Percentiles rank a stretch among this genome's conserved stretches.
Conservation (phyloP, 2,797 vertebrate genomes). For the Sebastes minor region DNA sequence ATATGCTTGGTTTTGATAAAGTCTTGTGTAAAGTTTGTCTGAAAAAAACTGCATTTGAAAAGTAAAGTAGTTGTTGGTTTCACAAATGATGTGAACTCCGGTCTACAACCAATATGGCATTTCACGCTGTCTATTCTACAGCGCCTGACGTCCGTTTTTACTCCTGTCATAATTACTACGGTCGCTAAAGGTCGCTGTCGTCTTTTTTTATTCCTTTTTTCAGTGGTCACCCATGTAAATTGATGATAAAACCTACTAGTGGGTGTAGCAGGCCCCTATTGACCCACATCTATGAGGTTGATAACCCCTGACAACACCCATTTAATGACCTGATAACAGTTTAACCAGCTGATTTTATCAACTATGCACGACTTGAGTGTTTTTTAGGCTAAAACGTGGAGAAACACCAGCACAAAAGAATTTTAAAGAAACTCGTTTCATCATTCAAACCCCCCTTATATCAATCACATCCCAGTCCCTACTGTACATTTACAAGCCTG, state of each 20-base stretch:
- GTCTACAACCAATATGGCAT: rapidly evolving
- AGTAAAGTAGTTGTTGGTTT: too few species aligned
- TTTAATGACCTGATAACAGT: neutral
- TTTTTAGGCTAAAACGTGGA: neutral
- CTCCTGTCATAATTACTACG: too few species aligned
- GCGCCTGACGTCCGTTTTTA: too few species aligned
- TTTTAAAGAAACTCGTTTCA: neutral
- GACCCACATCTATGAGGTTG: neutral
- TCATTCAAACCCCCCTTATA: neutral
- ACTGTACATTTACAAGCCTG: neutral
- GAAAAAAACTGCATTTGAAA: too few species aligned
- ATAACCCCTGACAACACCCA: neutral
- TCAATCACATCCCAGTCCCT: neutral
- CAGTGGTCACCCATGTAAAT: neutral
- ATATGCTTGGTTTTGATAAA: too few species aligned
- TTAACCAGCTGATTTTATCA: neutral
- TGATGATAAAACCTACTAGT: neutral
- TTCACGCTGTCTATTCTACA: neutral
- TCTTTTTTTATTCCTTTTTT: neutral
- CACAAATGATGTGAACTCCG: too few species aligned
- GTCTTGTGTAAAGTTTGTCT: too few species aligned
- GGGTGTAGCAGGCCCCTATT: neutral
- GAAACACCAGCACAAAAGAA: neutral
- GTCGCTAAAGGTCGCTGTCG: too few species aligned
- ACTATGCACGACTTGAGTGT: neutral